Percentiles rank a stretch among this genome's conserved stretches.
These are phyloP conservation scores for Urocolius indicus DNA, from an alignment of 2,113 vertebrate species.

Conservation along the genomic window DNA sequence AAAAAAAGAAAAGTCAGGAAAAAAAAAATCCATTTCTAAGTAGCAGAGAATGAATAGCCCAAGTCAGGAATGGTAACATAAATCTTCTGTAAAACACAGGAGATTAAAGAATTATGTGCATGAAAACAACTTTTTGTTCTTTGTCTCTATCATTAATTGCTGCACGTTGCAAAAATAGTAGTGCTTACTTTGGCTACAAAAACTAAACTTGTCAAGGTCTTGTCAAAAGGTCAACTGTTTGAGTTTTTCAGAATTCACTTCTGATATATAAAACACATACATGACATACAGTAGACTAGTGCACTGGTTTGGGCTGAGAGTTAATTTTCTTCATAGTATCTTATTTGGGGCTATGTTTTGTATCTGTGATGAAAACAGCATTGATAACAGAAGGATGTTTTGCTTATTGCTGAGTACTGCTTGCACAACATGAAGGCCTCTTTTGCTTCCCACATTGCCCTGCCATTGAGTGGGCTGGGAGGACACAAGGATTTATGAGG, in stretches of 20 bases:
- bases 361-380: not conserved
- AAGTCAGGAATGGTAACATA: not conserved
- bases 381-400: not conserved
- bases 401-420: not conserved
- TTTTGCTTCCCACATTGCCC: not conserved
- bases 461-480: fast-evolving
- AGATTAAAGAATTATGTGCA: not conserved
- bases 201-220: not conserved
- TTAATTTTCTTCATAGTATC: not conserved
- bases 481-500: not conserved
- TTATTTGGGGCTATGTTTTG: not conserved
- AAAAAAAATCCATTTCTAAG: not conserved
- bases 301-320: not conserved
- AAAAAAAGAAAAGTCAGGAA: not conserved
- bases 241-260: not conserved
- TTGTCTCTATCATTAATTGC: not conserved
- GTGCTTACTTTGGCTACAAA: not conserved
- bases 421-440: not conserved
- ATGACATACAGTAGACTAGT: not conserved
- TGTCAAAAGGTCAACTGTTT: not conserved
- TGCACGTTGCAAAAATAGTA: not conserved
- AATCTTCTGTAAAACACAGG: not conserved
- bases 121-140: not conserved
- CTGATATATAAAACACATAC: not conserved
- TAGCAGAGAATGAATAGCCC: not conserved